A percentile compares a stretch with the other conserved stretches of the same genome.
phyloP scores from a whole-genome alignment of 2,797 vertebrate species.

The Bryconaethiops microstoma region DNA sequence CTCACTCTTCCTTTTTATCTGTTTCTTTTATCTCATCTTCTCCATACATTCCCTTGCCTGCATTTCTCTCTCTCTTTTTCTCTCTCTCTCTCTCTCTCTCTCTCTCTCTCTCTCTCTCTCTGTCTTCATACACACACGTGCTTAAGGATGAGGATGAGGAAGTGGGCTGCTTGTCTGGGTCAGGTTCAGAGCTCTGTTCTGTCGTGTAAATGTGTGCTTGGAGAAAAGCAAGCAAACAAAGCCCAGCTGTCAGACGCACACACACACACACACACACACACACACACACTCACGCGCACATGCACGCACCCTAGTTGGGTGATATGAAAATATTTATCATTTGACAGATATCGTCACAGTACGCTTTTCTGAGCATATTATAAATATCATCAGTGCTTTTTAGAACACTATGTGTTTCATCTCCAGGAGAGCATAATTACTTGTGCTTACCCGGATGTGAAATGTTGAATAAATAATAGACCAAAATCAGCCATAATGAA shows the following conservation, averaged over 20 bases:
- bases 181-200: constrained; percentile 64
- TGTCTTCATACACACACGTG: constrained; percentile 18
- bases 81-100: constrained; percentile 62
- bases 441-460: too few relatives aligned
- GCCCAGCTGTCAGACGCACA: constrained; percentile 69
- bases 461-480: too few relatives aligned
- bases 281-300: constrained; percentile 33
- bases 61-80: constrained; percentile 71
- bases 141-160: constrained; percentile 47
- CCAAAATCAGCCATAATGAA: too few relatives aligned
- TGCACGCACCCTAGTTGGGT: not conserved
- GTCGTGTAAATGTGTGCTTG: constrained; percentile 63
- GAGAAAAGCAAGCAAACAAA: constrained; percentile 71
- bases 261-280: constrained; percentile 56
- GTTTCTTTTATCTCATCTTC: constrained; percentile 68
- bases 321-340: too few relatives aligned
- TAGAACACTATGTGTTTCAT: too few relatives aligned
- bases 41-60: constrained; percentile 35
- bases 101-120: constrained; percentile 21
- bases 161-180: constrained; percentile 61
- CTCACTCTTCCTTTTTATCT: constrained; percentile 74
- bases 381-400: too few relatives aligned
- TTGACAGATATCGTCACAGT: too few relatives aligned
- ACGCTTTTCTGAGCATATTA: too few relatives aligned
- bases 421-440: too few relatives aligned